Base-by-base conservation (phyloP, 2,888 invertebrate species). In the Nymphalis urticae region DNA sequence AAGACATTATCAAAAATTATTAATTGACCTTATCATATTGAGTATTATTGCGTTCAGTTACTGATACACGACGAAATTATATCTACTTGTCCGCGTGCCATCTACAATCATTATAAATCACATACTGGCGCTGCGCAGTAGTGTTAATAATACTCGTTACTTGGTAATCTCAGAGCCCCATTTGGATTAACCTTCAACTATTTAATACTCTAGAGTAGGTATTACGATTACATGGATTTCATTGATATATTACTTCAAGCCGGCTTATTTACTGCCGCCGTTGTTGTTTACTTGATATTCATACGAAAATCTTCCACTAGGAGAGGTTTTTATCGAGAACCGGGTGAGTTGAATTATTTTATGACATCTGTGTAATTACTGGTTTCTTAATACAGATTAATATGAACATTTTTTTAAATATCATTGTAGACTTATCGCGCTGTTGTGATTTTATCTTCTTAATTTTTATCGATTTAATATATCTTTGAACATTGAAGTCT, bases 241-340 rank as follows among this genome's bases (percentile, higher is more conserved):
- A 85, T 85, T 48, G 88, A 89, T 68, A 64, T 91, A 5, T 76
- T 91, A 0, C 75, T 89, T 1, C 85, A 87, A 73, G 80, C 83
- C 1, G 90, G 90, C 0, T 71, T 89, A 50, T 83, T 89, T 61
- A 89, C 88, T 0, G 76, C 80, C 32, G 84, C 80, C 17, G 72
- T 91, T 59, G 89, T 88, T 27, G 74, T 78, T 1, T 92, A 91
- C 75, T 80, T 91, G 53, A 76, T 89, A 69, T 79, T 89, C 66
- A 79, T 89, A 61, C 84, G 80, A 70, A 86, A 83, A 76, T 75
- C 80, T 6, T 64, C 75, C 1, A 75, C 75, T 3, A 79, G 71
- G 61, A 79, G 77, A 70, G 85, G 84, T 27, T 75, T 79, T 56
- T 90, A 90, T 69, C 79, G 78, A 72, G 75, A 80, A 68, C 80